Evolutionary conservation across 2,888 invertebrate genomes (phyloP), one percentile per base, ranked within the genome.

Genomic region (Papilio protenor): DNA sequence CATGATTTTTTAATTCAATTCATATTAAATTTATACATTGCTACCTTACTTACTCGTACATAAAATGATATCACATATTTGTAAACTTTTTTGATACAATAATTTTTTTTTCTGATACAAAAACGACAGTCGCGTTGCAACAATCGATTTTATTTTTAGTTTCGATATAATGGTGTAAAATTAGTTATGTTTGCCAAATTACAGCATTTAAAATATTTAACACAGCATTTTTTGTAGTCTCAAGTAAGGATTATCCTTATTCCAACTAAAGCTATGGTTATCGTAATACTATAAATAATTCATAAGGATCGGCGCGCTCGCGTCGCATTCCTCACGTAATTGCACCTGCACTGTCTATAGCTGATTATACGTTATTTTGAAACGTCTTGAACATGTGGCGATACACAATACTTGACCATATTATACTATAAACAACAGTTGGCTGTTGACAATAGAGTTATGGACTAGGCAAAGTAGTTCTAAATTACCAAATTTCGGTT

Each of bases 221-320:
- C 40, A 40, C 40, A 49, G 14, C 16, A 14, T 14, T 14, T 16
- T 52, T 52, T 52, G 18, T 6, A 18, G 52, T 16, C 4, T 52
- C 6, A 52, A 21, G 10, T 21, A 11, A 49, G 47, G 4, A 49
- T 14, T 70, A 11, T 72, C 55, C 47, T 33, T 16, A 1, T 16
- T 18, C 1, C n/a, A 72, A 6, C 3, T 47, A 3, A 72, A 21
- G 8, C 1, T 18, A 18, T 75, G 73, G 75, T 21, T 1, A 73
- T 21, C 52, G 45, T 73, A 64, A 16, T 18, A 57, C 75, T 78
- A 78, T 75, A 73, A 78, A 78, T 78, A 78, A 73, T 78, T 73
- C 61, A 78, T 57, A 73, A 72, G 75, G 72, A 78, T 75, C 73
- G 57, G 70, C 6, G 33, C 59, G 76, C 33, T 52, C 21, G 61